Conservation (phyloP, 2,797 vertebrate genomes). For the Lepus oiostolus region DNA sequence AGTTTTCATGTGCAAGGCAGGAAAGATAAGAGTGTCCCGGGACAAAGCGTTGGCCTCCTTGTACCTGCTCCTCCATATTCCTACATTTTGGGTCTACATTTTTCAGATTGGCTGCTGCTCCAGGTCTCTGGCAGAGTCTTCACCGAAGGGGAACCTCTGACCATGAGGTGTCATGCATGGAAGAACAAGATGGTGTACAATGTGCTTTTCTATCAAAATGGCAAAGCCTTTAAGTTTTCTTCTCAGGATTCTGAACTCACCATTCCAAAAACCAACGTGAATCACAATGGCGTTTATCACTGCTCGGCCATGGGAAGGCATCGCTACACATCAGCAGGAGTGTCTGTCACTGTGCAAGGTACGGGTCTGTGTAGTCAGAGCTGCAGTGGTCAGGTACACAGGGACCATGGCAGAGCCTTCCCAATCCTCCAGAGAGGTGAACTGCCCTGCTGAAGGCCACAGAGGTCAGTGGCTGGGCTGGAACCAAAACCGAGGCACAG, state of each 20-base stretch:
- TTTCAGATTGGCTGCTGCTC: constrained; percentile 79
- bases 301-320: constrained; percentile 1
- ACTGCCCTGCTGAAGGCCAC: too few species aligned
- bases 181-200: neutral
- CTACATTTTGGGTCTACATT: neutral
- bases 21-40: neutral
- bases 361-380: neutral
- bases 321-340: neutral
- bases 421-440: too few species aligned
- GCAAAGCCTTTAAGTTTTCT: constrained; percentile 54
- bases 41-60: neutral
- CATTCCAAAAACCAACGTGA: constrained; percentile 55
- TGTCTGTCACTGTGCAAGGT: constrained; percentile 74
- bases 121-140: constrained; percentile 68
- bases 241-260: neutral
- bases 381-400: neutral
- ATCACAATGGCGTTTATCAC: constrained; percentile 64
- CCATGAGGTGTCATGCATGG: constrained; percentile 75
- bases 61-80: neutral
- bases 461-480: too few species aligned
- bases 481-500: too few species aligned
- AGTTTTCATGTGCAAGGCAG: neutral
- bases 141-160: constrained; percentile 71
- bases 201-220: constrained; percentile 66
- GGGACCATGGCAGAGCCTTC: too few species aligned